A percentile compares a stretch with the other conserved stretches of the same genome.
phyloP scores from a whole-genome alignment of 2,888 invertebrate species.

The Rambutsinella grinnellia region DNA sequence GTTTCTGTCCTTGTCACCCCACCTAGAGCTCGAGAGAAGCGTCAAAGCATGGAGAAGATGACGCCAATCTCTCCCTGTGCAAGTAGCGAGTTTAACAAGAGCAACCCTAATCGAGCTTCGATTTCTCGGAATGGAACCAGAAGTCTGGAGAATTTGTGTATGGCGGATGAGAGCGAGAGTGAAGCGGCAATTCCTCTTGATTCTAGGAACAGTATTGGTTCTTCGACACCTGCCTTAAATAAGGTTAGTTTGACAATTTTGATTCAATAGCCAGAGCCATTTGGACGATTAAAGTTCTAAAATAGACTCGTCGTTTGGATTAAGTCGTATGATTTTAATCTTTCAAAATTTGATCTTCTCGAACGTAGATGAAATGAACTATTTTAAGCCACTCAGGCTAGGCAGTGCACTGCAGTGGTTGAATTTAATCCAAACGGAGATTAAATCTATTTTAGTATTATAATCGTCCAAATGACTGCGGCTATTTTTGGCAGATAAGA shows the following conservation, averaged over 20 bases:
- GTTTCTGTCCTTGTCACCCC: slow-evolving; percentile 64
- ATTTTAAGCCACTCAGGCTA: no score
- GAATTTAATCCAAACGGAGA: no score
- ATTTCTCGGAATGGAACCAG: slow-evolving; percentile 58
- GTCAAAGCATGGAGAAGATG: slow-evolving; percentile 61
- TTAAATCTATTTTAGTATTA: no score
- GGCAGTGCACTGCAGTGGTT: no score
- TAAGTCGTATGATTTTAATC: no score
- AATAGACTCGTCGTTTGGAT: no score
- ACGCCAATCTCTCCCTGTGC: slow-evolving; percentile 48
- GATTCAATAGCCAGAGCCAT: no score
- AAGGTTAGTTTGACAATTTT: slow-evolving; percentile 60
- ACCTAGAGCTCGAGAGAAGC: slow-evolving; percentile 56
- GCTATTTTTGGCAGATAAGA: no score
- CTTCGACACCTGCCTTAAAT: slow-evolving; percentile 65
- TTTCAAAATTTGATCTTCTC: no score
- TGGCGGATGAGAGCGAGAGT: slow-evolving; percentile 53
- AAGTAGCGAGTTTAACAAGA: slow-evolving; percentile 21
- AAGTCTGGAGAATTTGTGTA: slow-evolving; percentile 65
- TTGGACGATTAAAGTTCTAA: no score
- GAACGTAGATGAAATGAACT: no score
- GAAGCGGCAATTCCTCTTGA: slow-evolving; percentile 15
- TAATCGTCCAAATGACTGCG: no score
- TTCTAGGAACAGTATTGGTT: slow-evolving; percentile 55
- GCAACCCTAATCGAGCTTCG: slow-evolving; percentile 33